phyloP scores from a whole-genome alignment of 2,888 invertebrate genomes.

The Stegophylla sp. region DNA sequence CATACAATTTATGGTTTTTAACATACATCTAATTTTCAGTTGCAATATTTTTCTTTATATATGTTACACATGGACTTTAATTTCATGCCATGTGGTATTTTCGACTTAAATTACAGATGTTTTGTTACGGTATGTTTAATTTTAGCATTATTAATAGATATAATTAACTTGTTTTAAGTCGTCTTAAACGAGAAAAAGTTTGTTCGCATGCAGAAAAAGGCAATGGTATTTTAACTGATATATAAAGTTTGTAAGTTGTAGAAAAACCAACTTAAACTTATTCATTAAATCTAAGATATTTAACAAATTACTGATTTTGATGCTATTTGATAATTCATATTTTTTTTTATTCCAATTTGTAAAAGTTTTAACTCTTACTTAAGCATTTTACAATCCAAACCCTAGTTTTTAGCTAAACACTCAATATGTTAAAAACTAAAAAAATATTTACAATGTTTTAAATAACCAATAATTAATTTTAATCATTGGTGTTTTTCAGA shows the following conservation, averaged over 20 bases:
- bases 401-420: too few species aligned
- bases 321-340: too few species aligned
- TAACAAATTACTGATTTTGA: too few species aligned
- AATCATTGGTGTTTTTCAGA: background rate
- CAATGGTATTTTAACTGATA: background rate
- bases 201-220: too few species aligned
- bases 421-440: too few species aligned
- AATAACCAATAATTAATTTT: background rate
- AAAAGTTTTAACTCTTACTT: too few species aligned
- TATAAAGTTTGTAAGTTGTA: too few species aligned
- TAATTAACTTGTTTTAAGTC: too few species aligned
- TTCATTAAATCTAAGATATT: background rate
- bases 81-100: conserved; percentile 31
- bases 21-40: background rate
- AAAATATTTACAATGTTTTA: too few species aligned
- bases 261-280: background rate
- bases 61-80: conserved; percentile 33
- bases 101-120: conserved; percentile 21
- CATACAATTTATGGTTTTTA: background rate
- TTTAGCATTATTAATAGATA: background rate
- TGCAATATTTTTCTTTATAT: conserved; percentile 14
- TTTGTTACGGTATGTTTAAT: background rate
- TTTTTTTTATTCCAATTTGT: too few species aligned
- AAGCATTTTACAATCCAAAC: too few species aligned
- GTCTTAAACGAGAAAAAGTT: too few species aligned